These are phyloP conservation scores for Crotalus helleri DNA, from an alignment of 2,113 vertebrate species.

Conservation along the genomic window DNA sequence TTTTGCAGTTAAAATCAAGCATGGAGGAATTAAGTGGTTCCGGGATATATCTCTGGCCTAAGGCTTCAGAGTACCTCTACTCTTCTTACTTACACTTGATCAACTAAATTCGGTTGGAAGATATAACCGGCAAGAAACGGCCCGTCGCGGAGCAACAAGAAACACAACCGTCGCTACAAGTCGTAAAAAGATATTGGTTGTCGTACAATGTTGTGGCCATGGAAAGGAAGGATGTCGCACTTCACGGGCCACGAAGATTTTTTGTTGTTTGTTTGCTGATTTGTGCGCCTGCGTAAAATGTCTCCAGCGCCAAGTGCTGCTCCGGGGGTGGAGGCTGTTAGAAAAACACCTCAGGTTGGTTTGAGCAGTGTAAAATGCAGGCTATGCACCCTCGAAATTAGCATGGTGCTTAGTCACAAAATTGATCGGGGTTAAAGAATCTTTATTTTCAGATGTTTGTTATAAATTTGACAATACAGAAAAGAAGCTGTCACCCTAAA, in stretches of 20 bases:
- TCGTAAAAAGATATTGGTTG: background rate
- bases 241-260: too few species aligned
- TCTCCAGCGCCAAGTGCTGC: background rate
- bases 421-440: background rate
- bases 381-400: background rate
- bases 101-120: background rate
- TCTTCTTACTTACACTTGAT: background rate
- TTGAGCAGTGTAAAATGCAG: background rate
- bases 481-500: background rate
- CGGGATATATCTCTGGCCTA: background rate
- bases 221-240: background rate
- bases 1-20: background rate
- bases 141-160: slow-evolving; percentile 23
- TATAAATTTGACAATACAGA: background rate
- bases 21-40: background rate
- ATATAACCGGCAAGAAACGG: background rate
- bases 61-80: background rate
- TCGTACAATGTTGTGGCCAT: background rate
- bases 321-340: background rate
- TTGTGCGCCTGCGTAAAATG: background rate
- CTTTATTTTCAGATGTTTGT: background rate
- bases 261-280: background rate
- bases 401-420: background rate
- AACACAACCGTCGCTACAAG: background rate
- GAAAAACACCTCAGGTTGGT: background rate